Evolutionary conservation across 2,797 vertebrate genomes (phyloP).

Genomic region (Garrulus glandarius): DNA sequence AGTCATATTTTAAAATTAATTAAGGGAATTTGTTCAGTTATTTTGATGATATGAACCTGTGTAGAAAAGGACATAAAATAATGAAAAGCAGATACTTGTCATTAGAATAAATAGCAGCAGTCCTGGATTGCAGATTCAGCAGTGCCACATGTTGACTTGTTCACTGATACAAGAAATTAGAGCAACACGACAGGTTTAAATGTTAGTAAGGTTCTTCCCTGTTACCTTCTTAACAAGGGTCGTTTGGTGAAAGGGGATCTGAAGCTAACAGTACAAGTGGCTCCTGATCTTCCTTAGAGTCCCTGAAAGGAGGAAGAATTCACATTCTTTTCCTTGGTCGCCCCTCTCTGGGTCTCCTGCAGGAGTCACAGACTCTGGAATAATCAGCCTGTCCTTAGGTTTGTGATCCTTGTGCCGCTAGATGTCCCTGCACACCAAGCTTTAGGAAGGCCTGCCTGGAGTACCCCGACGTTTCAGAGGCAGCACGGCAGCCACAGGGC

Average conservation of each 20-base stretch:
- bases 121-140: background rate
- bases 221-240: background rate
- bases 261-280: background rate
- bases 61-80: background rate
- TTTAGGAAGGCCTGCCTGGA: background rate
- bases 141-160: background rate
- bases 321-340: background rate
- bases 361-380: background rate
- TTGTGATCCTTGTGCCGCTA: background rate
- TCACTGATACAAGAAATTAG: background rate
- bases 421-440: conserved; percentile 64
- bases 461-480: rapidly evolving
- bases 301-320: background rate
- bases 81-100: background rate
- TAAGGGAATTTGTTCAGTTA: background rate
- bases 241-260: background rate
- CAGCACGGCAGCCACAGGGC: background rate
- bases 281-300: background rate
- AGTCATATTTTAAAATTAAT: background rate
- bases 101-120: background rate
- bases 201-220: background rate
- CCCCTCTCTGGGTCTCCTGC: background rate
- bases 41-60: background rate
- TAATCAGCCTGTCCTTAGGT: rapidly evolving
- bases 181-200: background rate